These are phyloP conservation scores for Odiellus spinosus DNA, from an alignment of 2,888 invertebrate species.

Conservation along the genomic window DNA sequence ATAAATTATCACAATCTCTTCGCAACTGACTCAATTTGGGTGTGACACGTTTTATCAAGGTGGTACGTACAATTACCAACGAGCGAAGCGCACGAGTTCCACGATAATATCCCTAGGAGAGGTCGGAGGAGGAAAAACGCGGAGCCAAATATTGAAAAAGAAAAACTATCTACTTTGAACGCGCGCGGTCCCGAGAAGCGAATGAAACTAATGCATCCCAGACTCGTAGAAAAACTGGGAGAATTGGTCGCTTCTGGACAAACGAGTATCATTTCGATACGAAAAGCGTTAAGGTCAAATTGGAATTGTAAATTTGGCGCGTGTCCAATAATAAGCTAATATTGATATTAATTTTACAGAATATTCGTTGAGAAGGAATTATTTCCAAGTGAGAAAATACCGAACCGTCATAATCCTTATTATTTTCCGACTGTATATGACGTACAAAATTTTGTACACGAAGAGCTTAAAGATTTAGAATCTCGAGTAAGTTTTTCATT, in stretches of 20 bases:
- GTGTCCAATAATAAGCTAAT: no score
- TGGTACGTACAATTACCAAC: constrained; percentile 31
- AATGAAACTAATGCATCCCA: constrained; percentile 24
- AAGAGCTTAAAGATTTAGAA: constrained; percentile 28
- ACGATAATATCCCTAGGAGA: constrained; percentile 13
- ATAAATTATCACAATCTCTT: no score
- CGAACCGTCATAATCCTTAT: constrained; percentile 28
- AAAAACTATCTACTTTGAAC: neutral
- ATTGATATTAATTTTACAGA: constrained; percentile 20
- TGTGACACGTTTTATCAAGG: constrained; percentile 9
- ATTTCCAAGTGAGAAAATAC: constrained; percentile 16
- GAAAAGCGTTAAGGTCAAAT: constrained; percentile 27
- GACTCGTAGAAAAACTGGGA: constrained; percentile 26
- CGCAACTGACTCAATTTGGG: no score
- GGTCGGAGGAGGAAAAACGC: neutral
- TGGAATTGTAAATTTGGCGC: no score
- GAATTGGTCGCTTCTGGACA: constrained; percentile 28
- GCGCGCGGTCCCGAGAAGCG: no score
- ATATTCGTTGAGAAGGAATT: constrained; percentile 26
- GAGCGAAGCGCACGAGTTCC: constrained; percentile 29
- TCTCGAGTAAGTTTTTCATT: constrained; percentile 19
- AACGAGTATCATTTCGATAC: constrained; percentile 26
- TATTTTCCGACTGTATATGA: constrained; percentile 31
- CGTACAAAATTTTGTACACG: constrained; percentile 31
- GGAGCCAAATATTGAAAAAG: neutral